Evolutionary conservation across 2,797 vertebrate genomes (phyloP).

Genomic region (Pipistrellus pygmaeus): DNA sequence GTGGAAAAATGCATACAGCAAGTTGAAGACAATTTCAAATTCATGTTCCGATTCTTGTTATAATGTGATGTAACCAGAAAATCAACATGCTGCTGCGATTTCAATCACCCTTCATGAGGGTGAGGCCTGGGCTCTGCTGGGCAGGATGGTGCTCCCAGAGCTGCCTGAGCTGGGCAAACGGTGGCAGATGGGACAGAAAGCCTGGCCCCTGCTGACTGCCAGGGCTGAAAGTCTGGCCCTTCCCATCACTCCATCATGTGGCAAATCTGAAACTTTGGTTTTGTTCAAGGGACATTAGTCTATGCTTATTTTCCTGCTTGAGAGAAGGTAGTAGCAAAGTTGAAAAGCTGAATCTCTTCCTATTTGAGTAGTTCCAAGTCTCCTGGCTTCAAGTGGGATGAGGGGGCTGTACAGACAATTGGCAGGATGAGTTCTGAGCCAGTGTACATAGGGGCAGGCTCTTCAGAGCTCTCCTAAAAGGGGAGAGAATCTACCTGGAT

Average conservation of each 20-base stretch:
- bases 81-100: background rate
- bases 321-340: conserved; percentile 22
- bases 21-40: conserved; percentile 71
- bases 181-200: background rate
- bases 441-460: background rate
- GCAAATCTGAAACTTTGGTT: conserved; percentile 78
- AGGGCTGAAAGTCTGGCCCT: background rate
- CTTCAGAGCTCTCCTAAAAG: background rate
- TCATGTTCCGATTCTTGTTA: conserved; percentile 64
- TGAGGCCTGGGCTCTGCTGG: background rate
- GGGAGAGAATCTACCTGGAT: background rate
- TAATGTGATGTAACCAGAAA: conserved; percentile 17
- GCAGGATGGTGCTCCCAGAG: background rate
- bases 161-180: background rate
- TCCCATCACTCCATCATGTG: background rate
- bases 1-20: conserved; percentile 68
- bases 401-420: background rate
- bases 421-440: background rate
- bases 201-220: background rate
- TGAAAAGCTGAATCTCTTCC: conserved; percentile 8
- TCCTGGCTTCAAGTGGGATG: background rate
- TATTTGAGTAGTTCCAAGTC: background rate
- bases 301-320: conserved; percentile 42
- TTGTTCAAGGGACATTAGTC: conserved; percentile 65
- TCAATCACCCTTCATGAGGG: background rate